Conservation (phyloP, 2,888 invertebrate genomes). For the Esperia sulphurella region DNA sequence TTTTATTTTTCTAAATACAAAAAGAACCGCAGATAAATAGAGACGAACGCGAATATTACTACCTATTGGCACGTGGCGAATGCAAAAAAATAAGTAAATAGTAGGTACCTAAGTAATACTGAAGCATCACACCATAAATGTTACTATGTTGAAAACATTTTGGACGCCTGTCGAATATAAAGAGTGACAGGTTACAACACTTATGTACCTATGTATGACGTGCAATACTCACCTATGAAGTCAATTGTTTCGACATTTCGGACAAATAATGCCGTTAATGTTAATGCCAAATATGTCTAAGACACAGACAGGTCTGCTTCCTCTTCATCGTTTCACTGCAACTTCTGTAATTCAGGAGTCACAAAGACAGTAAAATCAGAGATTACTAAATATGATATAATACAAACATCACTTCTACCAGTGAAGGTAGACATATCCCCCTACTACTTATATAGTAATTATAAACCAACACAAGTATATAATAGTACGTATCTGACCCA, state of each 20-base stretch:
- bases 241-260: slow-evolving; percentile 1
- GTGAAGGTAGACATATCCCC: no score
- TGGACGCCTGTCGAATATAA: slow-evolving; percentile 7
- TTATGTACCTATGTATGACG: neutral
- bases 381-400: no score
- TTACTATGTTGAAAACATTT: neutral
- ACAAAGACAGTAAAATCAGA: no score
- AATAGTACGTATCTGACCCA: no score
- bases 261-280: neutral
- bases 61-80: neutral
- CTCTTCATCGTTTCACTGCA: no score
- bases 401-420: no score
- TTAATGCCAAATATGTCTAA: neutral
- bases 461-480: no score
- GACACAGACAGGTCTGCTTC: no score
- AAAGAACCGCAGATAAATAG: slow-evolving; percentile 6
- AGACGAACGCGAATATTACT: neutral
- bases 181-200: slow-evolving; percentile 15
- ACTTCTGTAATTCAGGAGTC: no score
- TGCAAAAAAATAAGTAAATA: neutral
- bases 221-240: slow-evolving; percentile 10
- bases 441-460: no score
- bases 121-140: no score
- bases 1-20: slow-evolving; percentile 9
- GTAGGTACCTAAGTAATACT: no score